These are phyloP conservation scores for Rapana venosa DNA, from an alignment of 2,888 invertebrate genomes.

Conservation along the genomic window DNA sequence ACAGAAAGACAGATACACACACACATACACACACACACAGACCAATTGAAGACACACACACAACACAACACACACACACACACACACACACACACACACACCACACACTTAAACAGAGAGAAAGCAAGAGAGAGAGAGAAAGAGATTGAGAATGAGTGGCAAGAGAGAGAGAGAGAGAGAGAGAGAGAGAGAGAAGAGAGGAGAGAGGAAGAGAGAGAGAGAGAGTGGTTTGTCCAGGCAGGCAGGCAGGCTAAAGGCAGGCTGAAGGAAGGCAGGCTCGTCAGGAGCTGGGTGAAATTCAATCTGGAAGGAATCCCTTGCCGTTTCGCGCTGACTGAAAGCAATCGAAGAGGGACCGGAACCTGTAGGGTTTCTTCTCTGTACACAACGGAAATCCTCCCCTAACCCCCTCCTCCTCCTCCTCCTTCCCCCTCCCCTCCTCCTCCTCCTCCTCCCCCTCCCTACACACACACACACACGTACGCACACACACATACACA, in stretches of 20 bases:
- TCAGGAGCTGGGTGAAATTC: conserved; percentile 15
- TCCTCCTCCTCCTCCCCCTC: background rate
- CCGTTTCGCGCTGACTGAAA: conserved; percentile 2
- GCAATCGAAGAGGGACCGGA: conserved; percentile 32
- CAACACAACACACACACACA: no score
- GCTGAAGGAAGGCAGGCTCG: background rate
- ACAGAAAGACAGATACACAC: no score
- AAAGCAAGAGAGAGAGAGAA: no score
- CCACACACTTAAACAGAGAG: no score
- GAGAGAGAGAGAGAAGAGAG: no score
- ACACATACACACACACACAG: no score
- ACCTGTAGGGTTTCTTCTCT: conserved; percentile 30
- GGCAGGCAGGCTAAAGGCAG: no score
- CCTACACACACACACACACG: conserved; percentile 21
- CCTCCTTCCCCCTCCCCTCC: background rate
- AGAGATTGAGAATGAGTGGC: no score
- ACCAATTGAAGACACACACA: no score
- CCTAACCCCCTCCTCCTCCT: background rate
- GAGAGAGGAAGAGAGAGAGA: background rate
- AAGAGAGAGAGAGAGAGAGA: no score
- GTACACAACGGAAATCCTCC: conserved; percentile 39
- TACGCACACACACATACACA: background rate
- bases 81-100: no score
- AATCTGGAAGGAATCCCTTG: conserved; percentile 40
- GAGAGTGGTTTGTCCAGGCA: background rate